phyloP scores from a whole-genome alignment of 1,140 invertebrate genomes.

The Macrocentrus cingulum region DNA sequence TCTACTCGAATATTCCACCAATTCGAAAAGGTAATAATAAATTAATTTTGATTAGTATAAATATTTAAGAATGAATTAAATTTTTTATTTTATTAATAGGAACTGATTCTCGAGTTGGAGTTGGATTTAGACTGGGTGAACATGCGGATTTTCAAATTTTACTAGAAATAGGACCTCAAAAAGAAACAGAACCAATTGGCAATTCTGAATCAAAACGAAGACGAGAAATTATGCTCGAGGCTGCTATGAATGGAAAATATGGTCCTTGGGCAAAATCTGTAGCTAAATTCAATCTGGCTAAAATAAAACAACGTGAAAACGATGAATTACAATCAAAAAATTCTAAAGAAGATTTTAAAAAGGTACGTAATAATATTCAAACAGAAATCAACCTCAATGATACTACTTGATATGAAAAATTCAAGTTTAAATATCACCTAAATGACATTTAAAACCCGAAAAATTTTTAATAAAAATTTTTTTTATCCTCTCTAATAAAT shows the following conservation, averaged over 20 bases:
- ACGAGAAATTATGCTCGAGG: slow-evolving; percentile 42
- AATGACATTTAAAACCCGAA: too few relatives aligned
- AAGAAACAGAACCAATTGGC: slow-evolving; percentile 66
- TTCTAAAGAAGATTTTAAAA: too few relatives aligned
- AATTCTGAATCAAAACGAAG: slow-evolving; percentile 44
- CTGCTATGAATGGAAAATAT: slow-evolving; percentile 49
- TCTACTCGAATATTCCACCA: slow-evolving; percentile 81
- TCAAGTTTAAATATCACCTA: too few relatives aligned
- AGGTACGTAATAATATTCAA: too few relatives aligned
- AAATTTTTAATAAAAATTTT: too few relatives aligned
- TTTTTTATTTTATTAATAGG: too few relatives aligned
- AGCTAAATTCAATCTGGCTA: slow-evolving; percentile 44
- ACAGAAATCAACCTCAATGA: too few relatives aligned
- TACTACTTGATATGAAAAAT: too few relatives aligned
- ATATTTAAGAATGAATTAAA: too few relatives aligned
- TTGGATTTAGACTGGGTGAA: slow-evolving; percentile 76
- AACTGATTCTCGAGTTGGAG: slow-evolving; percentile 75
- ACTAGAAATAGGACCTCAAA: slow-evolving; percentile 76
- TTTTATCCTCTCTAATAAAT: too few relatives aligned
- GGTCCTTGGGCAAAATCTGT: slow-evolving; percentile 50
- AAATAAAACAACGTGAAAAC: not conserved
- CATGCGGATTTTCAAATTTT: slow-evolving; percentile 79
- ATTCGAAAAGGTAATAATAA: slow-evolving; percentile 73
- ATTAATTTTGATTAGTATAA: too few relatives aligned
- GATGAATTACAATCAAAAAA: slow-evolving; percentile 32